Percentiles rank a stretch among this genome's conserved stretches.
Evolutionary conservation across 2,888 invertebrate genomes (phyloP).

Genomic region (Onthophagus sagittarius): DNA sequence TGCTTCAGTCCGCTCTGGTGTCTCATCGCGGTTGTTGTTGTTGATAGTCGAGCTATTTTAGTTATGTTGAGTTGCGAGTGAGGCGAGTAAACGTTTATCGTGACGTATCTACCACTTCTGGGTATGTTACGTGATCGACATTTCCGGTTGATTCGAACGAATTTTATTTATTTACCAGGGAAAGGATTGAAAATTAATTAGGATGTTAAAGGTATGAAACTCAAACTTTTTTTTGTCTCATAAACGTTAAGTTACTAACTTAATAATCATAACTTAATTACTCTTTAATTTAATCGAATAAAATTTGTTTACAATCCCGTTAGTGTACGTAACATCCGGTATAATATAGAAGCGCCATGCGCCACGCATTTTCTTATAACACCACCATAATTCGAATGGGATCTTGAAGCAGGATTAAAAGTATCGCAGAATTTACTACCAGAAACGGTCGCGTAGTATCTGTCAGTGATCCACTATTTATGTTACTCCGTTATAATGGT

Average conservation of each 20-base stretch:
- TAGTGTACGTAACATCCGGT: not conserved
- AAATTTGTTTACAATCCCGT: not conserved
- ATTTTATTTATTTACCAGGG: not conserved
- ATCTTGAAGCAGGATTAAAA: not conserved
- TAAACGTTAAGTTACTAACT: too few relatives aligned
- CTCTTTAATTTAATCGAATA: not conserved
- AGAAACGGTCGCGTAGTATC: not conserved
- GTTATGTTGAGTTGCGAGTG: not conserved
- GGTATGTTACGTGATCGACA: not conserved
- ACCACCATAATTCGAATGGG: not conserved
- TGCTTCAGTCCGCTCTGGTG: not conserved
- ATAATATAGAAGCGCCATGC: not conserved
- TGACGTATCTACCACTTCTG: not conserved
- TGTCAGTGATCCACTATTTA: not conserved
- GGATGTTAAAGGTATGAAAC: not conserved
- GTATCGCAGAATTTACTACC: not conserved
- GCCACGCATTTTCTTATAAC: not conserved
- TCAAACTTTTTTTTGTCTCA: too few relatives aligned
- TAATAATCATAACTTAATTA: too few relatives aligned
- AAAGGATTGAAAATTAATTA: not conserved
- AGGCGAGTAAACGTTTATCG: not conserved
- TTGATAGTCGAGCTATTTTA: not conserved
- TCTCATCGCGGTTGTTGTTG: not conserved
- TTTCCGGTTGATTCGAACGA: not conserved
- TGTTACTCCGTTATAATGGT: not conserved